Evolutionary conservation across 2,113 vertebrate genomes (phyloP).

Genomic region (Larimichthys polyactis): DNA sequence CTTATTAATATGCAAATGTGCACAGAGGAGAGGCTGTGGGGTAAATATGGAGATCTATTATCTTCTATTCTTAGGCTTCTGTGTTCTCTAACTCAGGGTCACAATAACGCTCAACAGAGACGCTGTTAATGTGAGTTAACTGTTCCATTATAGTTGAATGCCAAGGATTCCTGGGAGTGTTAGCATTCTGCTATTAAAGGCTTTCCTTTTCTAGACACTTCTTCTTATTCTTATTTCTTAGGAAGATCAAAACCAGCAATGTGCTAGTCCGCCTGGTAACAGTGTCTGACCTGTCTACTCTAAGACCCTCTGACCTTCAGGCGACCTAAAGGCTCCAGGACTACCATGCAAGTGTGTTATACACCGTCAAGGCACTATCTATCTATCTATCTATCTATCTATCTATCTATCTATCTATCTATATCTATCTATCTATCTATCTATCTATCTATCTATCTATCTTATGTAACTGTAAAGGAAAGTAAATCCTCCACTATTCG

Average conservation of each 20-base stretch:
- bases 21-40: background rate
- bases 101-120: background rate
- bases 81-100: background rate
- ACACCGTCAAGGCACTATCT: background rate
- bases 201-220: no score
- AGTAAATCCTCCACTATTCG: no score
- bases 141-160: background rate
- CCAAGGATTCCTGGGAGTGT: background rate
- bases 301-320: background rate
- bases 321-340: background rate
- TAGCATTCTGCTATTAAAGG: no score
- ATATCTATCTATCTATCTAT: no score
- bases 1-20: constrained; percentile 32
- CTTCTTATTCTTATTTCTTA: no score
- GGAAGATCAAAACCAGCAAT: no score
- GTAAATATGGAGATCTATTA: constrained; percentile 1
- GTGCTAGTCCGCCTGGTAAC: no score
- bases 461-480: no score
- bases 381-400: no score
- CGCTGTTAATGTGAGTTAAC: background rate
- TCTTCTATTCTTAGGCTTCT: background rate
- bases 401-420: no score
- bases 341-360: background rate
- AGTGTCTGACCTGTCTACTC: no score
- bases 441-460: no score